A percentile compares a stretch with the other conserved stretches of the same genome.
phyloP scores from a whole-genome alignment of 2,888 invertebrate species.

The Gnatocerus cornutus region DNA sequence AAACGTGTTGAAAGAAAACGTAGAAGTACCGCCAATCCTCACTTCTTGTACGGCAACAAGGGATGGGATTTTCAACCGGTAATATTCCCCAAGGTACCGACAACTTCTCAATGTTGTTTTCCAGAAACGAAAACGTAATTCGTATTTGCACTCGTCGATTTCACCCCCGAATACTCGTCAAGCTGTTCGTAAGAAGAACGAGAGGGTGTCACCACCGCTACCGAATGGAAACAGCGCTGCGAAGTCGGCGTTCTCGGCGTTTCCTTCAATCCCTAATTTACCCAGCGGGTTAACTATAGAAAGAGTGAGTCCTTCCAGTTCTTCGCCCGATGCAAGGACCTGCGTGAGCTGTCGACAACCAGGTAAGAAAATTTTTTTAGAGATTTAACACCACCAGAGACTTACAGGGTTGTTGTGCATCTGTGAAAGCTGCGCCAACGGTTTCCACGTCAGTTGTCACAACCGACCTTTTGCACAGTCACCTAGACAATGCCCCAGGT shows the following conservation, averaged over 20 bases:
- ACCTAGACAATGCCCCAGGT: conserved; percentile 72
- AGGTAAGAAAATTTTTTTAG: conserved; percentile 64
- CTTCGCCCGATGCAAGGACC: conserved; percentile 66
- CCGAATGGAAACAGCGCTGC: conserved; percentile 41
- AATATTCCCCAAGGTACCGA: not conserved
- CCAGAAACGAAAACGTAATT: conserved; percentile 72
- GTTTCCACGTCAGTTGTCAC: conserved; percentile 74
- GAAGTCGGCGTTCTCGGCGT: conserved; percentile 54
- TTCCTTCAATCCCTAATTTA: conserved; percentile 71
- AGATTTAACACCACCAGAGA: not conserved
- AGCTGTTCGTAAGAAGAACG: conserved; percentile 67
- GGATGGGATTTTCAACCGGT: conserved; percentile 66
- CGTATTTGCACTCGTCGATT: conserved; percentile 71
- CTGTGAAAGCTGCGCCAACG: conserved; percentile 72
- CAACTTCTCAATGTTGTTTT: conserved; percentile 29
- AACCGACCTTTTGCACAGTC: conserved; percentile 71
- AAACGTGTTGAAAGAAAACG: conserved; percentile 73
- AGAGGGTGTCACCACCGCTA: conserved; percentile 59
- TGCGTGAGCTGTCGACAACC: conserved; percentile 72
- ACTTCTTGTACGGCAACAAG: conserved; percentile 73
- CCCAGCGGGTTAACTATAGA: conserved; percentile 74
- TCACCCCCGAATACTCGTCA: conserved; percentile 73
- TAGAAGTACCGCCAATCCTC: conserved; percentile 74
- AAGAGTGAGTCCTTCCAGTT: conserved; percentile 69
- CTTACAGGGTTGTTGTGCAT: conserved; percentile 69